Percentiles rank a stretch among this genome's conserved stretches.
phyloP scores from a whole-genome alignment of 1,140 invertebrate genomes.

The Micrasema minimum region DNA sequence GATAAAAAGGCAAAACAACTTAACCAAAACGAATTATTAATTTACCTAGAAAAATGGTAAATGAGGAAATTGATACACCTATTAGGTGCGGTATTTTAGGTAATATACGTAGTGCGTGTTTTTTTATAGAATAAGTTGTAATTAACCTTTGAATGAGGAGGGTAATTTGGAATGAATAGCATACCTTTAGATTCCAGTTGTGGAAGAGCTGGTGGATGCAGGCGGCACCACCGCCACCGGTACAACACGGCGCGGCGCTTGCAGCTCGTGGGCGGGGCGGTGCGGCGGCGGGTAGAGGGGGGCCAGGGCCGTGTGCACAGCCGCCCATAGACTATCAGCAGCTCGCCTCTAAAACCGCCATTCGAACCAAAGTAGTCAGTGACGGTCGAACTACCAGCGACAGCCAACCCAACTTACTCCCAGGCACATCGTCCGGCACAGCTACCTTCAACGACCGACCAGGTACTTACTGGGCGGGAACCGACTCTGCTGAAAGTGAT shows the following conservation, averaged over 20 bases:
- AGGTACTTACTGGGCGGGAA: slow-evolving; percentile 56
- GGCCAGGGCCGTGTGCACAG: slow-evolving; percentile 66
- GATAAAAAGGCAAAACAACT: no score
- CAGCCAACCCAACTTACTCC: slow-evolving; percentile 61
- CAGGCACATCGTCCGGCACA: slow-evolving; percentile 36
- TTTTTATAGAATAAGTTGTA: no score
- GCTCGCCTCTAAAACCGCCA: slow-evolving; percentile 62
- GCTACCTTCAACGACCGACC: slow-evolving; percentile 66
- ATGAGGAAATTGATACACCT: no score
- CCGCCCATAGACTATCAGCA: slow-evolving; percentile 64
- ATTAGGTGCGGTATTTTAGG: no score
- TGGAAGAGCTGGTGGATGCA: slow-evolving; percentile 13
- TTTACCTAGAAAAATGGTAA: no score
- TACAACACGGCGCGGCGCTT: no score
- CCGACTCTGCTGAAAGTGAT: neutral
- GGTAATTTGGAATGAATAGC: neutral
- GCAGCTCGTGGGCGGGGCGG: slow-evolving; percentile 38
- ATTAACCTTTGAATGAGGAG: no score
- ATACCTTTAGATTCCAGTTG: no score
- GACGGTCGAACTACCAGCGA: slow-evolving; percentile 63
- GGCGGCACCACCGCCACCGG: slow-evolving; percentile 41
- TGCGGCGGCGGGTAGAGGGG: slow-evolving; percentile 49
- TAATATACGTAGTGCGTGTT: no score
- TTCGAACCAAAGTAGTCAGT: slow-evolving; percentile 64
- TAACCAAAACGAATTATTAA: no score